Evolutionary conservation across 2,797 vertebrate genomes (phyloP), one percentile per base, ranked within the genome.

Genomic region (Neolamprologus multifasciatus): DNA sequence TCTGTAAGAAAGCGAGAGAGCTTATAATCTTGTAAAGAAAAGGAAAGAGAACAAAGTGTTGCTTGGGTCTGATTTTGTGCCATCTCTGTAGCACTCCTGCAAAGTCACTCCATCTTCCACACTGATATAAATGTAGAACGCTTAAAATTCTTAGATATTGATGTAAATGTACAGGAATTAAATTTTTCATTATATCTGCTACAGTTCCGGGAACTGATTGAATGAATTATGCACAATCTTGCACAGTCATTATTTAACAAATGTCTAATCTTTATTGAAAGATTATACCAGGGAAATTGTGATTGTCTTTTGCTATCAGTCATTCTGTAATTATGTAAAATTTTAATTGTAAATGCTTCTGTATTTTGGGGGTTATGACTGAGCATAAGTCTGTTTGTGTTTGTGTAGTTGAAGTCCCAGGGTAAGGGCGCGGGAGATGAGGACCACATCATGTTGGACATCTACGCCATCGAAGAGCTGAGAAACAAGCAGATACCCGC

Each of bases 391-490:
- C 8, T 74, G 8, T 79, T 8, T 64, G 12, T 54, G 21, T 79
- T 2, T 89, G 43, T 87, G 51, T 83, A 99, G 99, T 91, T 99
- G 9, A 99, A 98, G 93, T 99, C 99, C 69, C 99, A 99, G 90
- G 98, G 98, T 67, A 99, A 98, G 45, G 99, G 98, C 8, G 95
- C 97, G 1, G 98, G 98, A 12, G 98, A 96, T 1, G 97, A 95
- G 86, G 98, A 99, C 81, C 97, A 98, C 88, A 97, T 99, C 92
- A 99, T 99, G 99, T 89, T 99, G 95, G 99, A 99, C 94, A 99
- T 99, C 86, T 99, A 99, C 1, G 98, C 99, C 78, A 99, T 99
- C 0, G 99, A 99, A 78, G 98, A 99, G 84, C 97, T 99, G 33
- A 96, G 98, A 55, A 97, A 96, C 86, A 97, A 80, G 86, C 96